These are phyloP conservation scores for Rhyacophila brunnea DNA, from an alignment of 1,140 invertebrate species.

Conservation along the genomic window DNA sequence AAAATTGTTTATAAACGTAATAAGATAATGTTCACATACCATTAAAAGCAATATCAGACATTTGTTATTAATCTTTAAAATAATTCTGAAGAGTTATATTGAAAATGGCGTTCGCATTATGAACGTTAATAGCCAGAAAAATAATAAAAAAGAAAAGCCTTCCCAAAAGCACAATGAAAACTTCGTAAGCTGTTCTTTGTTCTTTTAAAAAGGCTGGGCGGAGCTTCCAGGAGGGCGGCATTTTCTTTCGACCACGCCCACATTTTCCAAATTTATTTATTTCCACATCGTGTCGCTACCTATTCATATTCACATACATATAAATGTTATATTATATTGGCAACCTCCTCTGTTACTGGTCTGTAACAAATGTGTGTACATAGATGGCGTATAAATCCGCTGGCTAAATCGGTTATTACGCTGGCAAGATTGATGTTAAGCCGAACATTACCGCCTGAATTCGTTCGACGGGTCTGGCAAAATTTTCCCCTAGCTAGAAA, in stretches of 20 bases:
- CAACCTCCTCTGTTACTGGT: background rate
- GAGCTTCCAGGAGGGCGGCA: conserved; percentile 14
- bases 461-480: no score
- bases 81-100: no score
- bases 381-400: conserved; percentile 3
- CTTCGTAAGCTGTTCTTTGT: conserved; percentile 15
- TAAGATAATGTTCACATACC: no score
- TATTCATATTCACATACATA: no score
- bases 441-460: background rate
- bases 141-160: background rate
- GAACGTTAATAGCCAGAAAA: no score
- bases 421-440: conserved; percentile 10
- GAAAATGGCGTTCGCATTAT: no score
- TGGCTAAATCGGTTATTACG: conserved; percentile 9
- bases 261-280: conserved; percentile 26
- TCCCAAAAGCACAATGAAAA: background rate
- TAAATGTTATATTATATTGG: no score
- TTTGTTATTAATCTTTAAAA: no score
- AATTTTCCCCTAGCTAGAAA: background rate
- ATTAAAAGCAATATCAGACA: no score
- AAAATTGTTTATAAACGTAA: no score
- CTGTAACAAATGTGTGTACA: background rate
- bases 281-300: background rate
- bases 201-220: conserved; percentile 21
- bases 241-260: conserved; percentile 24